These are phyloP conservation scores for Coracias cyanogaster DNA, from an alignment of 2,797 vertebrate genomes.

Conservation along the genomic window DNA sequence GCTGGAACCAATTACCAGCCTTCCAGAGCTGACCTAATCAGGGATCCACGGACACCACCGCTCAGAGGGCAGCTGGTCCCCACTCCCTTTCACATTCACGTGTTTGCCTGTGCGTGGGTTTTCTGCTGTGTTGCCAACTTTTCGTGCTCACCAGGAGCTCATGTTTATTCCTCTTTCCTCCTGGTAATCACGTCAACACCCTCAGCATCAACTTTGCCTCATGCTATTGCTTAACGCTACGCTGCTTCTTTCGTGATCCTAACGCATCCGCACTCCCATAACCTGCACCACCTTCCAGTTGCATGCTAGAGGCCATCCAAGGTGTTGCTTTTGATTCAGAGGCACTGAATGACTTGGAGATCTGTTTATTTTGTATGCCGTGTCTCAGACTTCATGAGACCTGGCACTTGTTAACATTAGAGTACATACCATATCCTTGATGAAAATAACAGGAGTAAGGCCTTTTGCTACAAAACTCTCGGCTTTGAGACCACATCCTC, in stretches of 20 bases:
- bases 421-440: not conserved
- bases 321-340: not conserved
- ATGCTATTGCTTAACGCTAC: not conserved
- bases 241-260: not conserved
- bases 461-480: not conserved
- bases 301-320: not conserved
- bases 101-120: not conserved
- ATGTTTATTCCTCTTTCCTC: not conserved
- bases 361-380: not conserved
- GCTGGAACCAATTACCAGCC: constrained; percentile 79
- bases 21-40: constrained; percentile 67
- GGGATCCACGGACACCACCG: not conserved
- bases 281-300: not conserved
- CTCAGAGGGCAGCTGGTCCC: constrained; percentile 59
- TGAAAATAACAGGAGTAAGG: not conserved
- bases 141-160: accelerated
- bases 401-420: not conserved
- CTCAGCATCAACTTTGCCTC: not conserved
- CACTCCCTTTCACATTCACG: not conserved
- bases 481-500: not conserved
- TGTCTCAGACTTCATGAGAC: not conserved
- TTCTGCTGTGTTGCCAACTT: not conserved
- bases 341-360: accelerated
- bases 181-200: accelerated
- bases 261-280: not conserved